Evolutionary conservation across 2,797 vertebrate genomes (phyloP).

Genomic region (Leptoclinus maculatus): DNA sequence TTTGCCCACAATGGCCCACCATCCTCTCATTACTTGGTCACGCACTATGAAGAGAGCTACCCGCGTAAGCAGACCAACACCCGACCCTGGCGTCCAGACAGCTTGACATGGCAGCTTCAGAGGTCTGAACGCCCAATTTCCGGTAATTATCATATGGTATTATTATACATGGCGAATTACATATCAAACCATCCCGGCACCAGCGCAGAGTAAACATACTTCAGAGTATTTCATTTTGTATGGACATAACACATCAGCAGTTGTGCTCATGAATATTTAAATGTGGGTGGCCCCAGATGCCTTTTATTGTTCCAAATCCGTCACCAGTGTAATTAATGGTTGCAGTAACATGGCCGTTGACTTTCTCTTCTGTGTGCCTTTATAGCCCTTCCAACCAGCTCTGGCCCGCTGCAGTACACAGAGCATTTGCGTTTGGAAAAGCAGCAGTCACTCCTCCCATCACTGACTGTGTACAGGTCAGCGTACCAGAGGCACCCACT

Average conservation of each 20-base stretch:
- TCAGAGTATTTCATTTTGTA: conserved; percentile 32
- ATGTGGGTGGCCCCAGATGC: conserved; percentile 45
- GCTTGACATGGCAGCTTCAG: conserved; percentile 81
- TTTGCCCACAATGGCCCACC: conserved; percentile 77
- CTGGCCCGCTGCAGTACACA: conserved; percentile 75
- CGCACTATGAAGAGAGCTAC: conserved; percentile 84
- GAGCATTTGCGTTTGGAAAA: conserved; percentile 54
- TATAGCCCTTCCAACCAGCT: conserved; percentile 85
- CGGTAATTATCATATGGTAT: conserved; percentile 67
- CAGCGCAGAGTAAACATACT: conserved; percentile 24
- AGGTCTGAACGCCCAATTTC: conserved; percentile 79
- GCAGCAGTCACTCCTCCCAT: conserved; percentile 41
- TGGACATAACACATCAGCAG: conserved; percentile 45
- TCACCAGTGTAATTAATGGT: conserved; percentile 70
- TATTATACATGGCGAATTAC: conserved; percentile 32
- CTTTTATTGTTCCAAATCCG: conserved; percentile 67
- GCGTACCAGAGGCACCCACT: conserved; percentile 74
- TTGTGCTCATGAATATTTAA: conserved; percentile 59
- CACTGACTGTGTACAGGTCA: conserved; percentile 74
- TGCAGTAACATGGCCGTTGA: conserved; percentile 56
- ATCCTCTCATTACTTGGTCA: conserved; percentile 74
- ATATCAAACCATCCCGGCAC: conserved; percentile 18
- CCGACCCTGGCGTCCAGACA: conserved; percentile 71
- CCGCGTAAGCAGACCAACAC: conserved; percentile 49
- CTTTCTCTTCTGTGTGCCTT: conserved; percentile 37